These are phyloP conservation scores for Leucophenga varia DNA, from an alignment of 1,140 invertebrate species.

Conservation along the genomic window DNA sequence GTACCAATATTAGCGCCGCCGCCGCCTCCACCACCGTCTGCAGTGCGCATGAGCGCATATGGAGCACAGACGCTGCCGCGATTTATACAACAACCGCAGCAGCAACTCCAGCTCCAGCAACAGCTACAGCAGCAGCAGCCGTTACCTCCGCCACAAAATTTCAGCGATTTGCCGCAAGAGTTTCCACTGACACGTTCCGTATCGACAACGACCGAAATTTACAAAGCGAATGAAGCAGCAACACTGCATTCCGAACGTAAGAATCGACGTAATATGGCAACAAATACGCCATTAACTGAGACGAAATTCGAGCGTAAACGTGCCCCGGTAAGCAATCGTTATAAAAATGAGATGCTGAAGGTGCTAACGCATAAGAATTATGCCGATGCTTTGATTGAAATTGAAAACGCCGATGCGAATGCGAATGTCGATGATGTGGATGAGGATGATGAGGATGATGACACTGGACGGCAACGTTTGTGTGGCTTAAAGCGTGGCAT, in stretches of 20 bases:
- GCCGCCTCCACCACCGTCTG: constrained; percentile 7
- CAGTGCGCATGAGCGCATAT: constrained; percentile 6
- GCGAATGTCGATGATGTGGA: constrained; percentile 9
- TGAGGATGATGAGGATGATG: constrained; percentile 11
- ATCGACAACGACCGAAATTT: constrained; percentile 52
- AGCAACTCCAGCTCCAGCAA: background rate
- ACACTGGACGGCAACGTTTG: constrained; percentile 19
- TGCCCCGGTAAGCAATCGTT: too few species aligned
- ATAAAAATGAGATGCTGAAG: too few species aligned
- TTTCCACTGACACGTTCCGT: constrained; percentile 52
- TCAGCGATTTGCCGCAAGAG: constrained; percentile 45
- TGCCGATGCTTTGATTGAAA: too few species aligned
- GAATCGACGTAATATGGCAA: constrained; percentile 29
- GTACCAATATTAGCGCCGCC: constrained; percentile 1
- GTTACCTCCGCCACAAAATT: constrained; percentile 11
- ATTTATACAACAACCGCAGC: constrained; percentile 20
- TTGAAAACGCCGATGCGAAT: constrained; percentile 1
- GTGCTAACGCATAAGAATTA: too few species aligned
- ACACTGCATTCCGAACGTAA: background rate
- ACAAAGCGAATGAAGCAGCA: constrained; percentile 3
- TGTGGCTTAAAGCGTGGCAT: constrained; percentile 44
- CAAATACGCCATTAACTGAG: constrained; percentile 23
- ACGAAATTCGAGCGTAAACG: background rate
- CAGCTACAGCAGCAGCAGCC: constrained; percentile 3
- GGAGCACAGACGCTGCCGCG: background rate